These are phyloP conservation scores for Amblyopsis rosae DNA, from an alignment of 2,113 vertebrate genomes.

Conservation along the genomic window DNA sequence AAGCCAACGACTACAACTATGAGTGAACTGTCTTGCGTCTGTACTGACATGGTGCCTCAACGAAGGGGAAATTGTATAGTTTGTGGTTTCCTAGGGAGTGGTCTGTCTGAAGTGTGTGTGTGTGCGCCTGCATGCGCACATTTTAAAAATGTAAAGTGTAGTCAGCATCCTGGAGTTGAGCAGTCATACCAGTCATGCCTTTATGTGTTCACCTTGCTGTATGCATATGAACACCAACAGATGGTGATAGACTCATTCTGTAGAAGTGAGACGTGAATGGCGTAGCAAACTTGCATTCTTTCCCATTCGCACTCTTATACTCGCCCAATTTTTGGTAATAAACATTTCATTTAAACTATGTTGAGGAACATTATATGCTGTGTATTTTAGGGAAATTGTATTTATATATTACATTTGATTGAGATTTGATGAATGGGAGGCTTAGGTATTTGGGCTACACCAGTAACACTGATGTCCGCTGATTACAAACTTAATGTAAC, in stretches of 20 bases:
- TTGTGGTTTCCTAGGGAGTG: conserved; percentile 57
- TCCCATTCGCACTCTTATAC: conserved; percentile 4
- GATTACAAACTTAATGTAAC: too few relatives aligned
- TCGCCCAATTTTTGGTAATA: conserved; percentile 11
- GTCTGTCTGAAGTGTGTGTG: conserved; percentile 21
- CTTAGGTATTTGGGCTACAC: neutral
- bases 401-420: too few relatives aligned
- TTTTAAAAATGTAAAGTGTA: too few relatives aligned
- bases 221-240: conserved; percentile 14
- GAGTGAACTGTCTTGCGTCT: conserved; percentile 28
- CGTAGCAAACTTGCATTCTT: neutral
- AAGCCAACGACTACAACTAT: conserved; percentile 18
- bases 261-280: neutral
- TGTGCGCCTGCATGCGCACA: neutral
- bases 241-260: neutral
- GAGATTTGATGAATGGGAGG: too few relatives aligned
- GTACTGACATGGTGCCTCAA: conserved; percentile 14
- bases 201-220: conserved; percentile 23
- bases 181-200: conserved; percentile 67
- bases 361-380: conserved; percentile 29
- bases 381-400: conserved; percentile 34
- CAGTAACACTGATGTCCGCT: too few relatives aligned
- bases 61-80: conserved; percentile 18
- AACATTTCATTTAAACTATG: conserved; percentile 40
- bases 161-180: conserved; percentile 4